A percentile compares a stretch with the other conserved stretches of the same genome.
phyloP scores from a whole-genome alignment of 2,113 vertebrate species.

The Crotalus tigris region DNA sequence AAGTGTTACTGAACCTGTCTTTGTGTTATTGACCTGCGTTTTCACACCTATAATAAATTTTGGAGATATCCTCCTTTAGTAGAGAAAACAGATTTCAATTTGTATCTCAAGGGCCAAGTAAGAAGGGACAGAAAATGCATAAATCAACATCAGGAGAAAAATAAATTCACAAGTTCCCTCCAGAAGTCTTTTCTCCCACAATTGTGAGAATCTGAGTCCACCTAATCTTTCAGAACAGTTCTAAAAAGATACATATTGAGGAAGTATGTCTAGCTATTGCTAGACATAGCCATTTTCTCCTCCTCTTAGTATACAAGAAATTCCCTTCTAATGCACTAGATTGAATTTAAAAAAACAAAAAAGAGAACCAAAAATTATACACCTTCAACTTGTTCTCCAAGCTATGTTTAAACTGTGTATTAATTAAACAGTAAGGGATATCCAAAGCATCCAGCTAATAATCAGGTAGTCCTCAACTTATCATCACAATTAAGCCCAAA shows the following conservation, averaged over 20 bases:
- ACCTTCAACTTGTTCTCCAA: neutral
- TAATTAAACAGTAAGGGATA: neutral
- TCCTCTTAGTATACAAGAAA: neutral
- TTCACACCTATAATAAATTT: neutral
- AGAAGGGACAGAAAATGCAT: neutral
- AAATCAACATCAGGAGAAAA: neutral
- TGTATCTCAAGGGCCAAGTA: neutral
- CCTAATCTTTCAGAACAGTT: neutral
- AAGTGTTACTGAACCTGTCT: neutral
- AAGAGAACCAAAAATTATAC: neutral
- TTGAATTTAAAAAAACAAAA: neutral
- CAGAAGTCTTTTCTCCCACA: neutral
- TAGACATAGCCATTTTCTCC: neutral
- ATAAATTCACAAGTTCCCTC: neutral
- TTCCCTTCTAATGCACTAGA: neutral
- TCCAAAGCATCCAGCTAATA: neutral
- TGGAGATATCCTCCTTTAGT: neutral
- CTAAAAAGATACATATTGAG: neutral
- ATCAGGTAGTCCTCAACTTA: neutral
- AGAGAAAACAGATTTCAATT: neutral
- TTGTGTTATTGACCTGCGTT: neutral
- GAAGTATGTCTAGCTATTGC: neutral
- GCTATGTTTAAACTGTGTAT: neutral
- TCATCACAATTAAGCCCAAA: neutral
- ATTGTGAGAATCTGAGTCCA: neutral